phyloP scores from a whole-genome alignment of 2,797 vertebrate species.

The Rhincodon typus region DNA sequence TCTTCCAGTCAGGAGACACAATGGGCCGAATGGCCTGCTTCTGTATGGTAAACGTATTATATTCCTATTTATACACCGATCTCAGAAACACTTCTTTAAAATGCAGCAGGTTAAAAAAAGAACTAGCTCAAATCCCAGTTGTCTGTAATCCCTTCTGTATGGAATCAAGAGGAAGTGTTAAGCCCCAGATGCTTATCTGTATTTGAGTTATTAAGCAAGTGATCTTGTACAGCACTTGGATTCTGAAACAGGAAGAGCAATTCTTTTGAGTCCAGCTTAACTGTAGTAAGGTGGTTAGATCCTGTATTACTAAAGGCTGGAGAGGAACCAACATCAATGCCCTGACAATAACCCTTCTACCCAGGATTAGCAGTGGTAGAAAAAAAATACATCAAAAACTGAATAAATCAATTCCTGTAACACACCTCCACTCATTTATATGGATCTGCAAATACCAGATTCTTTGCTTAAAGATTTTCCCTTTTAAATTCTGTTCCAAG shows the following conservation, averaged over 20 bases:
- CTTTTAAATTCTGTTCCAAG: not conserved
- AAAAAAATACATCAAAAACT: not conserved
- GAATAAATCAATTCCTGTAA: not conserved
- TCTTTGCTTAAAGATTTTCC: not conserved
- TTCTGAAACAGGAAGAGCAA: slow-evolving; percentile 7
- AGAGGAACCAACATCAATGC: not conserved
- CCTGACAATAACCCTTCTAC: not conserved
- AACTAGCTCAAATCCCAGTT: not conserved
- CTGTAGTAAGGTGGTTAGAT: not conserved
- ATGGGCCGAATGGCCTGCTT: too few species aligned
- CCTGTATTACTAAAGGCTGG: not conserved
- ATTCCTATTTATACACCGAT: not conserved
- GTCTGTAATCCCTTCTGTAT: not conserved
- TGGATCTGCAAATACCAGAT: not conserved
- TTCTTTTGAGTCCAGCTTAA: not conserved
- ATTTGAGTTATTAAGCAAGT: not conserved
- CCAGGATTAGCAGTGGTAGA: not conserved
- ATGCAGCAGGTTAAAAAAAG: not conserved
- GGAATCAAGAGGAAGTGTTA: not conserved
- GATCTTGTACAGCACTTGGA: not conserved
- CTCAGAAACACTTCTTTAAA: not conserved
- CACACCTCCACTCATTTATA: not conserved
- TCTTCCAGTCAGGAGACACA: too few species aligned
- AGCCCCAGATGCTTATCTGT: not conserved
- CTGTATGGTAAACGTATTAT: too few species aligned